Conservation (phyloP, 2,113 vertebrate genomes). For the Telmatochromis brachygnathus region DNA sequence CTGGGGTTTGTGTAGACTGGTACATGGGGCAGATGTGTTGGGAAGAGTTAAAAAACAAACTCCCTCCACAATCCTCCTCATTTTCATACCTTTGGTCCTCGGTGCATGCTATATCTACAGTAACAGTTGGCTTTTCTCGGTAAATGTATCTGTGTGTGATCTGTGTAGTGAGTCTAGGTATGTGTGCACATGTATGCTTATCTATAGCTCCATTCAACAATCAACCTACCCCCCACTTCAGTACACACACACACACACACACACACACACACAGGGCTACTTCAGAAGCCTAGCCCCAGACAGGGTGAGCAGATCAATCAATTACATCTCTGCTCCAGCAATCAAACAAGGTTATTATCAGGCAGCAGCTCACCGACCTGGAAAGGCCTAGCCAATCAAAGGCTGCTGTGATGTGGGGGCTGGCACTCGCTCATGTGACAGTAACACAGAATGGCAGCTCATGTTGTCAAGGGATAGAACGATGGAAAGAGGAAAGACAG, state of each 20-base stretch:
- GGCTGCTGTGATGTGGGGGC: slow-evolving; percentile 62
- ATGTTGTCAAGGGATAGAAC: slow-evolving; percentile 47
- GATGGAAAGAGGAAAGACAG: slow-evolving; percentile 29
- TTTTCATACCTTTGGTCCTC: not conserved
- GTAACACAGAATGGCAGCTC: slow-evolving; percentile 78
- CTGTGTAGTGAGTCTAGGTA: not conserved
- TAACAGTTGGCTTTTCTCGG: not conserved
- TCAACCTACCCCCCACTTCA: not conserved
- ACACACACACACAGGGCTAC: not conserved
- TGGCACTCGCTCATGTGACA: slow-evolving; percentile 67
- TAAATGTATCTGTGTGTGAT: not conserved
- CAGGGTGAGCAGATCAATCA: slow-evolving; percentile 72
- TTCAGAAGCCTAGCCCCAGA: slow-evolving; percentile 65
- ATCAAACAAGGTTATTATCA: slow-evolving; percentile 77
- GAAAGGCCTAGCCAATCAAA: slow-evolving; percentile 78
- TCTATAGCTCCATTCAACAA: slow-evolving; percentile 7
- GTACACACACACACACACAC: not conserved
- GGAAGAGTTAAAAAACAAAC: slow-evolving; percentile 15
- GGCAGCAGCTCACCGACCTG: slow-evolving; percentile 80
- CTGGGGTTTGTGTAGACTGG: slow-evolving; percentile 20
- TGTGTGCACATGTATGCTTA: slow-evolving; percentile 15
- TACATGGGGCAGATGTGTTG: slow-evolving; percentile 3
- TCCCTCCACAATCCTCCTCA: not conserved
- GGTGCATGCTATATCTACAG: not conserved
- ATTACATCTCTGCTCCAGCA: slow-evolving; percentile 76